Base-by-base conservation (phyloP, 2,797 vertebrate genomes). In the Urosaurus nigricauda region DNA sequence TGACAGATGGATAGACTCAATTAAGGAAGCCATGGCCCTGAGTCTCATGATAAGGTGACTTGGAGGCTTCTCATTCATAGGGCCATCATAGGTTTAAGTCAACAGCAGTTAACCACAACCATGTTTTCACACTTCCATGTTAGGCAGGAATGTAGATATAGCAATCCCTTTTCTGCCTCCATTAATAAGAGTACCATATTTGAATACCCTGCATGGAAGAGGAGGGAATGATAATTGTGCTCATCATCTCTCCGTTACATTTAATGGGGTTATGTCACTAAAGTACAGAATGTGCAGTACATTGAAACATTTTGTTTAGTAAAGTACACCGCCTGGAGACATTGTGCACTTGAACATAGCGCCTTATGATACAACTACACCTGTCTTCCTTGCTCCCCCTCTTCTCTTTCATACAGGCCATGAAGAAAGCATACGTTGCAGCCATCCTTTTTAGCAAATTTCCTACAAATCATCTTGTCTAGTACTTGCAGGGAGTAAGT, bases 341-440 rank as follows among this genome's bases (percentile, higher is more conserved):
- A 65, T 60, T 43, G 19, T 82, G 40, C 32, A 63, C 70, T 86
- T 43, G 43, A 53, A 56, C 43, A 43, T 43, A 51, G n/a, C 56
- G 26, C 35, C 9, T 88, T 77, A 47, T 29, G 37, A 65, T 32
- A 51, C 4, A 2, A 13, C 21, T 60, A 63, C 21, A 1, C 29
- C 26, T 40, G 71, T 32, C 32, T 74, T 65, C 24, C 14, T 65
- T 51, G 2, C 24, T 65, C 3, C 29, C 13, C 68, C 26, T 65
- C n/a, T 58, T 24, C 58, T 58, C 7, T n/a, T 63, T 37, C 40
- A 19, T 43, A 37, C 17, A 83, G 16, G 32, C 32, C 75, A 56
- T 86, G 21, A 86, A 79, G 65, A 32, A 86, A 86, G 35, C 35
- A 56, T 12, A 26, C 43, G 37, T 32, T 80, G 56, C 53, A n/a